Conservation (phyloP, 2,113 vertebrate species). For the Gorsachius goisagi region DNA sequence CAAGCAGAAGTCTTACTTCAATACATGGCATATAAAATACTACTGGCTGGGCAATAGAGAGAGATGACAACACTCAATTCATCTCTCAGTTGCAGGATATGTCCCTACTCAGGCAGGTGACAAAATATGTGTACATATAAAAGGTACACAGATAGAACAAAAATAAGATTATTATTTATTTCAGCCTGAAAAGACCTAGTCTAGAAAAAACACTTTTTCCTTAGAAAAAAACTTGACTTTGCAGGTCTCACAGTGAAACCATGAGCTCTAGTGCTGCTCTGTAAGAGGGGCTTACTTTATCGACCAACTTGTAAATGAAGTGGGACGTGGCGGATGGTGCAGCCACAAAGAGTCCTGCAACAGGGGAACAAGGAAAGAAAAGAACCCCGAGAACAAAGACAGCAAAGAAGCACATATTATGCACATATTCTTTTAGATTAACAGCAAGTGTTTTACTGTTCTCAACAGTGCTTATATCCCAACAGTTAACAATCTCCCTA, state of each 20-base stretch:
- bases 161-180: background rate
- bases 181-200: background rate
- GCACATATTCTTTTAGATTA: background rate
- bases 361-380: background rate
- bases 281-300: background rate
- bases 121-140: background rate
- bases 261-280: background rate
- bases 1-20: background rate
- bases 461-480: background rate
- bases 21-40: background rate
- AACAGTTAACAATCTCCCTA: background rate
- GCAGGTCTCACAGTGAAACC: background rate
- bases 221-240: background rate
- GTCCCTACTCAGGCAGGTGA: background rate
- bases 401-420: background rate
- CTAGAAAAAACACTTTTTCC: background rate
- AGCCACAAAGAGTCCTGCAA: background rate
- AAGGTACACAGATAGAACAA: background rate
- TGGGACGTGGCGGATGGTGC: background rate
- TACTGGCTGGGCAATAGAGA: background rate
- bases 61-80: background rate
- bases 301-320: background rate
- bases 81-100: background rate
- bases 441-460: background rate
- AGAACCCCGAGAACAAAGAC: background rate